A percentile compares a stretch with the other conserved stretches of the same genome.
Evolutionary conservation across 2,888 invertebrate species (phyloP).

Genomic region (Spatulosminthurus flaviceps): DNA sequence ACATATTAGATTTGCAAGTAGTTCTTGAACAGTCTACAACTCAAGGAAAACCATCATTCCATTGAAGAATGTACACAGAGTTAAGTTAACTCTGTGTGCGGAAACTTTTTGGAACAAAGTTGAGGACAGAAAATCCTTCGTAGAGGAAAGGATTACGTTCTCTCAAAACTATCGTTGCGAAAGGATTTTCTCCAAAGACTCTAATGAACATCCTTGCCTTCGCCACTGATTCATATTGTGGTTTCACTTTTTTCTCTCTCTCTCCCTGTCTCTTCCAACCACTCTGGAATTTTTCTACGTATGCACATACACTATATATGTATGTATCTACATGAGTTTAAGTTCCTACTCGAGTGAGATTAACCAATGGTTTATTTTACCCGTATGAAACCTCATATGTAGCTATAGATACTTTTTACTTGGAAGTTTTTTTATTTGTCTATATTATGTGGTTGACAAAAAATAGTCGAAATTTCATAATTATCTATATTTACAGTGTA

Average conservation of each 20-base stretch:
- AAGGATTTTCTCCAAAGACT: constrained; percentile 53
- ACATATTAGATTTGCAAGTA: neutral
- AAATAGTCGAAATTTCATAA: too few relatives aligned
- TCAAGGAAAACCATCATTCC: neutral
- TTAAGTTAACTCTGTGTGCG: neutral
- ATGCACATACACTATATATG: too few relatives aligned
- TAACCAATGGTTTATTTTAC: too few relatives aligned
- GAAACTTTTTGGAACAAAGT: constrained; percentile 35
- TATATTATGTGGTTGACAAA: too few relatives aligned
- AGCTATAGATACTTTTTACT: too few relatives aligned
- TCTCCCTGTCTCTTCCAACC: neutral
- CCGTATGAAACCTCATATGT: too few relatives aligned
- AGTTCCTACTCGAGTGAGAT: too few relatives aligned
- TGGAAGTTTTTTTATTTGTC: too few relatives aligned
- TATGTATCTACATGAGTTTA: too few relatives aligned
- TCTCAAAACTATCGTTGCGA: constrained; percentile 15
- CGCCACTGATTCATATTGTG: constrained; percentile 37
- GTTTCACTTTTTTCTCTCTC: constrained; percentile 27
- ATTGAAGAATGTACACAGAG: neutral
- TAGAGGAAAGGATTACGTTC: constrained; percentile 48
- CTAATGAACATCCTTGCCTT: constrained; percentile 59
- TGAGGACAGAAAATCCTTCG: constrained; percentile 47
- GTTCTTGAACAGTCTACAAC: neutral
- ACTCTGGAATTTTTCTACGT: neutral
- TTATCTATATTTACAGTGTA: too few relatives aligned